These are phyloP conservation scores for Polyploca ridens DNA, from an alignment of 2,888 invertebrate species.

Conservation along the genomic window DNA sequence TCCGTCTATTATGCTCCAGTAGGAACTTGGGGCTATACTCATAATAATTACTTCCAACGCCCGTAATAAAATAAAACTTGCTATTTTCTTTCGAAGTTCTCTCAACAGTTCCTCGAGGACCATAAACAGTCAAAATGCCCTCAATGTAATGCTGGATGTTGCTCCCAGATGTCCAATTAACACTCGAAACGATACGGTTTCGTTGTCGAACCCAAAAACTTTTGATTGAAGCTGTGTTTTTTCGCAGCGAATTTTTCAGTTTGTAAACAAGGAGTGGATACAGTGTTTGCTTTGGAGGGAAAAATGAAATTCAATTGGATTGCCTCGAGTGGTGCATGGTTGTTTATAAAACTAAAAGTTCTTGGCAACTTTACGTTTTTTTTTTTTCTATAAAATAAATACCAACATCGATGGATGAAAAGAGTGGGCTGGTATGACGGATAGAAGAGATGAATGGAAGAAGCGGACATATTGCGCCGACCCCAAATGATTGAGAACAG, in stretches of 20 bases:
- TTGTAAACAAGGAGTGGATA: not conserved
- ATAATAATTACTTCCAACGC: not conserved
- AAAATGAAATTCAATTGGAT: not conserved
- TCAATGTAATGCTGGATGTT: constrained; percentile 5
- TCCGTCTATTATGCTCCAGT: not conserved
- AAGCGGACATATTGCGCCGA: no score
- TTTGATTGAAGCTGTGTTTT: constrained; percentile 14
- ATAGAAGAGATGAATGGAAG: no score
- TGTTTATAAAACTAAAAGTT: not conserved
- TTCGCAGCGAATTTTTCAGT: not conserved
- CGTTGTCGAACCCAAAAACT: not conserved
- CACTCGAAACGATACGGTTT: constrained; percentile 9
- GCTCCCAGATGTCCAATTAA: constrained; percentile 11
- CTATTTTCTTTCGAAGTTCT: constrained; percentile 2
- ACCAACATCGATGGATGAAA: no score
- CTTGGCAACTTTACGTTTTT: not conserved
- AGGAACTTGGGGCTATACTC: not conserved
- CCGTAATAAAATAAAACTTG: constrained; percentile 8
- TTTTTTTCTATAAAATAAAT: not conserved
- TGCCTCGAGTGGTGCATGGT: not conserved
- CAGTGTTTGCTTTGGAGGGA: constrained; percentile 2
- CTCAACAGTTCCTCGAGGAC: not conserved
- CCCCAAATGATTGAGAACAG: no score
- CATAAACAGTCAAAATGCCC: not conserved
- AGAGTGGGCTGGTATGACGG: no score